Base-by-base conservation (phyloP, 2,888 invertebrate species). In the Eurois occulta region DNA sequence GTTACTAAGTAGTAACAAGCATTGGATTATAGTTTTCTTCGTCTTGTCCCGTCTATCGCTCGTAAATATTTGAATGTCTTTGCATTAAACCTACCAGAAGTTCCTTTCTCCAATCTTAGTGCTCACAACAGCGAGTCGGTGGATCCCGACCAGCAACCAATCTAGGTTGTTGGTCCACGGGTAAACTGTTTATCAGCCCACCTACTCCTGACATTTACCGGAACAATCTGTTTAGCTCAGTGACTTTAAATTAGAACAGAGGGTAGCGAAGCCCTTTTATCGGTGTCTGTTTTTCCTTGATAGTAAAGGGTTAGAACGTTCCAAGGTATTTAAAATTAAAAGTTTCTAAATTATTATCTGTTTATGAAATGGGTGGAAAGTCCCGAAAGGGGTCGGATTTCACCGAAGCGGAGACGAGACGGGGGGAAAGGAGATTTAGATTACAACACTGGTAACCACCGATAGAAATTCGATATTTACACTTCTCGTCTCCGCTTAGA, bases 131-230 rank as follows among this genome's bases (percentile, higher is more conserved):
- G 28, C 24, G 35, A 16, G 72, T 76, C 62, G 83, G 71, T 28
- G 32, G 67, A 52, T 18, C 8, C 16, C 28, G 32, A 64, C 28
- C 58, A 18, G 28, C 28, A 13, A 28, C 28, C n/a, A 0, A 28
- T 28, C 58, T 24, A 52, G 58, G 74, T 72, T 35, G 46, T 32
- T 32, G 80, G 43, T 52, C 55, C 38, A 41, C 35, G 35, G 41
- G 24, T 13, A 21, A 68, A 71, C 64, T 28, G 58, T 86, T 71
- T 65, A 77, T 62, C 60, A 68, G 60, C 65, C 64, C n/a, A 65
- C 83, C 86, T 77, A 82, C 68, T 60, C 72, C 35, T 72, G 71
- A 72, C 86, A 77, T 82, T 83, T 71, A 73, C 52, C n/a, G 38
- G n/a, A 18, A 65, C 55, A 46, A 81, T 81, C 32, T n/a, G 28